Percentiles rank a stretch among this genome's conserved stretches.
These are phyloP conservation scores for Clarias laeviceps DNA, from an alignment of 2,797 vertebrate genomes.

Conservation along the genomic window DNA sequence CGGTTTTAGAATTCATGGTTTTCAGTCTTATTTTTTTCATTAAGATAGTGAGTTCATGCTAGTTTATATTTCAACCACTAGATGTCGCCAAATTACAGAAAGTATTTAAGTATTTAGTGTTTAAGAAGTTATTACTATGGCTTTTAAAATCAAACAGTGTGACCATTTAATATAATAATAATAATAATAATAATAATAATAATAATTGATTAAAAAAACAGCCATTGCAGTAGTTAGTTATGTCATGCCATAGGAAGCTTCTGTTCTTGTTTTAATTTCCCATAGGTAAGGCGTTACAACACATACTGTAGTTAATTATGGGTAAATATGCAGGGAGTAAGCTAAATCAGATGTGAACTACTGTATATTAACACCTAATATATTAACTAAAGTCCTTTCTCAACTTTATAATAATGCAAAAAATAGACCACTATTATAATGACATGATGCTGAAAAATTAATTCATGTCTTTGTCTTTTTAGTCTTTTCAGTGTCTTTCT, in stretches of 20 bases:
- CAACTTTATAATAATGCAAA: background rate
- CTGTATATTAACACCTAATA: background rate
- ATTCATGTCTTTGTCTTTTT: background rate
- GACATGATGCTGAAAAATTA: background rate
- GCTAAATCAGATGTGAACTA: background rate
- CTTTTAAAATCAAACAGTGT: background rate
- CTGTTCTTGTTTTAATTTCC: background rate
- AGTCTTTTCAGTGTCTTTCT: background rate
- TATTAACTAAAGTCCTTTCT: background rate
- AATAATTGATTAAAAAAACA: too few relatives aligned
- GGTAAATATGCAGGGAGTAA: background rate
- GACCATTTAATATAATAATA: background rate
- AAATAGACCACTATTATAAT: background rate
- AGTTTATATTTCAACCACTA: constrained; percentile 21
- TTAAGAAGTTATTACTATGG: background rate
- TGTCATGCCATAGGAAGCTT: background rate
- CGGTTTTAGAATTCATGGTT: too few relatives aligned
- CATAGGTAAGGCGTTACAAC: background rate
- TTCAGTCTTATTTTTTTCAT: background rate
- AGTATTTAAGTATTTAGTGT: background rate
- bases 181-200: background rate
- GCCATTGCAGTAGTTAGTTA: background rate
- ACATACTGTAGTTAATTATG: background rate
- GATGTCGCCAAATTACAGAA: constrained; percentile 38
- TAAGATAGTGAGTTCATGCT: background rate